Evolutionary conservation across 2,888 invertebrate species (phyloP).

Genomic region (Drosophila birchii): DNA sequence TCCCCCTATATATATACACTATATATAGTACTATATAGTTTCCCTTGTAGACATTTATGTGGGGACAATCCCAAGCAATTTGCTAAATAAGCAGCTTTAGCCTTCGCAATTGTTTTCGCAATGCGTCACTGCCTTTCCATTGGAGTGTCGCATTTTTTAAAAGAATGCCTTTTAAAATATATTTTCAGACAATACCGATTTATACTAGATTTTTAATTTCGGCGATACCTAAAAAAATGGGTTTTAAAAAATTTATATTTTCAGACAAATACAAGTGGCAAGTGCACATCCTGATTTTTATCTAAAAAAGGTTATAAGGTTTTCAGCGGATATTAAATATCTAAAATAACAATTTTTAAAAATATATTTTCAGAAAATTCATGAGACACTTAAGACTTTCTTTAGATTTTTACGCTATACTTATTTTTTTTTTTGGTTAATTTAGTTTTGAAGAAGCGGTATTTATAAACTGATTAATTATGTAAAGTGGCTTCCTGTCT

Average conservation of each 20-base stretch:
- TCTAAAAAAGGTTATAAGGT: no score
- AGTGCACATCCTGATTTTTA: no score
- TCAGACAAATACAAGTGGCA: no score
- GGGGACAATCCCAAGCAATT: constrained; percentile 48
- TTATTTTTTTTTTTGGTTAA: no score
- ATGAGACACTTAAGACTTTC: no score
- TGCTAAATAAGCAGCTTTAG: constrained; percentile 63
- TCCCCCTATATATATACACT: neutral
- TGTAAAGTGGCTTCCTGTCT: constrained; percentile 78
- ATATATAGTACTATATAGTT: neutral
- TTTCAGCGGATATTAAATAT: no score
- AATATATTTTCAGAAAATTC: no score
- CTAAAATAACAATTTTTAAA: no score
- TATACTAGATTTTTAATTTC: no score
- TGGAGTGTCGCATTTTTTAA: constrained; percentile 8
- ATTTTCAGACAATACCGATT: neutral
- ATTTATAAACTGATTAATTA: constrained; percentile 78
- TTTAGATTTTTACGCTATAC: no score
- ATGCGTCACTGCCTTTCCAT: constrained; percentile 66
- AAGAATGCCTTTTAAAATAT: neutral
- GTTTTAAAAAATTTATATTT: no score
- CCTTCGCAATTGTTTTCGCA: constrained; percentile 43
- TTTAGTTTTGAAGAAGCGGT: constrained; percentile 9
- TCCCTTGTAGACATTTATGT: constrained; percentile 25
- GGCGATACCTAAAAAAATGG: no score